Percentiles rank a stretch among this genome's conserved stretches.
Conservation (phyloP, 2,797 vertebrate genomes). For the Microtus agrestis region DNA sequence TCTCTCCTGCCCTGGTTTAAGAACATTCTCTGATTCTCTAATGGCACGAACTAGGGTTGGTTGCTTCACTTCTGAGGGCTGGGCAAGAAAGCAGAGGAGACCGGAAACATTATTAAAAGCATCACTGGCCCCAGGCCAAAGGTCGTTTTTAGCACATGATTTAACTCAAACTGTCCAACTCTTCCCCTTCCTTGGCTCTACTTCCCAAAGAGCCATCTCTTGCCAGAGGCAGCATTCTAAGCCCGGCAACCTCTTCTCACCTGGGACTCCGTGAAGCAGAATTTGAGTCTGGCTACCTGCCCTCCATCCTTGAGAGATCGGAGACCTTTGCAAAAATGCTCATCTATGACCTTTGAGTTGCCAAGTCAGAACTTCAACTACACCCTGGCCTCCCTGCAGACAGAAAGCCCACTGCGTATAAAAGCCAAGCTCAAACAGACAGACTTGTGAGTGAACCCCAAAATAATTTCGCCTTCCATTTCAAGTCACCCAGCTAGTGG, state of each 20-base stretch:
- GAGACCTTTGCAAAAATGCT: conserved; percentile 21
- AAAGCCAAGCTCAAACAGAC: neutral
- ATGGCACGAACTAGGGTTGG: neutral
- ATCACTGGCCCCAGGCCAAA: conserved; percentile 9
- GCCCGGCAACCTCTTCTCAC: neutral
- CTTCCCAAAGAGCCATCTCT: neutral
- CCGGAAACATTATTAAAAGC: conserved; percentile 54
- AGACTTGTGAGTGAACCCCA: neutral
- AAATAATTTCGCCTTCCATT: neutral
- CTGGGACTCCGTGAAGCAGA: neutral
- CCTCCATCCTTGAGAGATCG: neutral
- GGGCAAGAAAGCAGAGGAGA: conserved; percentile 4
- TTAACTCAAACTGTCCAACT: conserved; percentile 16
- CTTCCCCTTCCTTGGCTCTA: neutral
- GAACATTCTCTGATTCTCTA: conserved; percentile 11
- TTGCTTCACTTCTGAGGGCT: conserved; percentile 17
- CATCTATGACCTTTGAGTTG: neutral
- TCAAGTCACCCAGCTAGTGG: neutral
- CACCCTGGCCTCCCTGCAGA: neutral
- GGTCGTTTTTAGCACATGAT: neutral
- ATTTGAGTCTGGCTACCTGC: conserved; percentile 2
- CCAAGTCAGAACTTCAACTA: conserved; percentile 50
- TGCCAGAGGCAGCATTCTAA: neutral
- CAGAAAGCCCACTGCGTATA: neutral
- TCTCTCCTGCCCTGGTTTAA: neutral